phyloP scores from a whole-genome alignment of 2,113 vertebrate species.

The Lepidiolamprologus cunningtoni region DNA sequence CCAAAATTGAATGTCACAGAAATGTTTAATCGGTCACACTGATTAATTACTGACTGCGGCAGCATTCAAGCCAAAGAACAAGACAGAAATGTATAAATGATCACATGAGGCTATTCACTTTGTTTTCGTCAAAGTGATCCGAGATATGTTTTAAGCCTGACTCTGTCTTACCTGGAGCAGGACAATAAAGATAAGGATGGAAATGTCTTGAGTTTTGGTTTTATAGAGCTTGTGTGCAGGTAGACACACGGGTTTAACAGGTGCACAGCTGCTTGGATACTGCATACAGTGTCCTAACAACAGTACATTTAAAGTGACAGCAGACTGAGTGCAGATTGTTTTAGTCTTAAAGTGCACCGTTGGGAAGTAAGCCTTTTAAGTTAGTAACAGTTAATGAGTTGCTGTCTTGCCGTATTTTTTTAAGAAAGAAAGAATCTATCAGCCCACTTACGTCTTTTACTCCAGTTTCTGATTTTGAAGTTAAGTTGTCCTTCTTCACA shows the following conservation, averaged over 20 bases:
- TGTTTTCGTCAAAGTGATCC: not conserved
- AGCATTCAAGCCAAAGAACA: not conserved
- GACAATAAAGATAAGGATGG: not conserved
- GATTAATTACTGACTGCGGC: not conserved
- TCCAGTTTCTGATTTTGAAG: not conserved
- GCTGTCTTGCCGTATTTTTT: not conserved
- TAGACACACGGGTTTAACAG: not conserved
- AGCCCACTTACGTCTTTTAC: slow-evolving; percentile 41
- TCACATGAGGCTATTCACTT: not conserved
- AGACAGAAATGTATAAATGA: not conserved
- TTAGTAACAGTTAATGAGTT: not conserved
- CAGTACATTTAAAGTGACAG: slow-evolving; percentile 29
- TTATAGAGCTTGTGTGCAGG: not conserved
- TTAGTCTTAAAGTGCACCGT: not conserved
- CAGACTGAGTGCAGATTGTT: not conserved
- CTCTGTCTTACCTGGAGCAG: not conserved
- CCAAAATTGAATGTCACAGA: not conserved
- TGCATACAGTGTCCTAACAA: slow-evolving; percentile 25
- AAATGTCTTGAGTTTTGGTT: not conserved
- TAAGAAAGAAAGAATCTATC: not conserved
- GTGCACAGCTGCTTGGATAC: slow-evolving; percentile 41
- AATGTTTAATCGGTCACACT: not conserved
- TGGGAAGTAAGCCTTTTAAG: not conserved
- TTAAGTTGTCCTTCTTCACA: slow-evolving; percentile 9
- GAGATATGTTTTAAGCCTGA: not conserved